Base-by-base conservation (phyloP, 64 coral and sea anemone species). In the Platygyra sinensis region DNA sequence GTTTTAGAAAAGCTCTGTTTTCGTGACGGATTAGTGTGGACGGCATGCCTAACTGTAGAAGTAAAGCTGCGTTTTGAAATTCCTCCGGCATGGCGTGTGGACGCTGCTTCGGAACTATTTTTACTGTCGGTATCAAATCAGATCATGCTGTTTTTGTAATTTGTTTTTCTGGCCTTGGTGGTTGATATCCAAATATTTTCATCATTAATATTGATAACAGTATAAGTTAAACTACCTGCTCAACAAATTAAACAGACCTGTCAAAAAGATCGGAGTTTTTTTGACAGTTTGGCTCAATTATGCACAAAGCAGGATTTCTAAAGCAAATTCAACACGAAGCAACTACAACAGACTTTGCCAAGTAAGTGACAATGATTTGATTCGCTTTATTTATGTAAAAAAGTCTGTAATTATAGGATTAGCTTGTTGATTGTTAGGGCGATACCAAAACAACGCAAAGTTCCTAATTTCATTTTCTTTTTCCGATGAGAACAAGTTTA, bases 181-280 rank as follows among this genome's bases (percentile, higher is more conserved):
- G 55, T 80, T 29, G 28, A 80, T 80, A 60, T 54, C 51, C 54
- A 80, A 32, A 59, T 30, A 80, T 80, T 62, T 2, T 20, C 7
- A 18, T 80, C 78, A 80, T 80, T 55, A 80, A 80, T 80, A 80
- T 80, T 80, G 78, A 80, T 80, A 80, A 80, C 27, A 80, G n/a
- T 25, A 80, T 59, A 60, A 80, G 78, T 80, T 80, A 80, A 80
- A 80, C 78, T 80, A 80, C 78, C 78, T 80, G 78, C 55, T 62
- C 20, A 61, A 80, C 78, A 80, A 80, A 61, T 80, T 60, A 80
- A 80, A 31, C 52, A 31, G 61, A 61, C 30, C 54, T 80, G 78
- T 80, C 78, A 80, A 80, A 80, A 80, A 60, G 78, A 62, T 57
- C 7, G 16, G 54, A 80, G 42, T 29, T 17, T 28, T 36, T 57